These are phyloP conservation scores for Helleia helle DNA, from an alignment of 2,888 invertebrate species.

Conservation along the genomic window DNA sequence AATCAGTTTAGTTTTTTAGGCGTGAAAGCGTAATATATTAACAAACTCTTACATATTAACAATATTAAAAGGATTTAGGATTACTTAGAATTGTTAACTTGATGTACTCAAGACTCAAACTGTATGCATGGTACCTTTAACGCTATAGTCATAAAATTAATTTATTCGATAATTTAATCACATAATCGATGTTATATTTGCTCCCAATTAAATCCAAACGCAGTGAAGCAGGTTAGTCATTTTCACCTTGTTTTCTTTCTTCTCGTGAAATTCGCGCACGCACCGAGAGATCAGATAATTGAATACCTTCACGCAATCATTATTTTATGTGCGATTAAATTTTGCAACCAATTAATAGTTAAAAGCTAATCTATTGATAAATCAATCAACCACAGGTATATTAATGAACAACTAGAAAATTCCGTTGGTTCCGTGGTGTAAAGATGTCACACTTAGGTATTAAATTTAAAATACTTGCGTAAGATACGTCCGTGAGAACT, in stretches of 20 bases:
- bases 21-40: too few relatives aligned
- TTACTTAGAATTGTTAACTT: too few relatives aligned
- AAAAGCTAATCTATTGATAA: constrained; percentile 3
- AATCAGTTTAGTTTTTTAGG: too few relatives aligned
- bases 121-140: too few relatives aligned
- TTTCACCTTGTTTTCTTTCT: constrained; percentile 63
- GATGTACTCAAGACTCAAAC: too few relatives aligned
- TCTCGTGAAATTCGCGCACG: constrained; percentile 62
- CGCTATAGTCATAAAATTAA: not conserved
- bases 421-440: too few relatives aligned
- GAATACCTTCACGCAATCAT: constrained; percentile 65
- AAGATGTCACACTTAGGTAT: constrained; percentile 1
- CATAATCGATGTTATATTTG: not conserved
- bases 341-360: constrained; percentile 19
- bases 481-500: constrained; percentile 51
- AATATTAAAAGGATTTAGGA: too few relatives aligned
- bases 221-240: constrained; percentile 50
- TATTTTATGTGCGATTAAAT: constrained; percentile 34
- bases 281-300: constrained; percentile 42
- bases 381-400: constrained; percentile 8
- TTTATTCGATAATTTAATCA: not conserved
- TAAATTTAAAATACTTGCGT: constrained; percentile 32
- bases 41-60: too few relatives aligned
- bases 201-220: constrained; percentile 13
- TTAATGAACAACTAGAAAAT: too few relatives aligned